Base-by-base conservation (phyloP, 2,888 invertebrate genomes). In the Drosophila eohydei region DNA sequence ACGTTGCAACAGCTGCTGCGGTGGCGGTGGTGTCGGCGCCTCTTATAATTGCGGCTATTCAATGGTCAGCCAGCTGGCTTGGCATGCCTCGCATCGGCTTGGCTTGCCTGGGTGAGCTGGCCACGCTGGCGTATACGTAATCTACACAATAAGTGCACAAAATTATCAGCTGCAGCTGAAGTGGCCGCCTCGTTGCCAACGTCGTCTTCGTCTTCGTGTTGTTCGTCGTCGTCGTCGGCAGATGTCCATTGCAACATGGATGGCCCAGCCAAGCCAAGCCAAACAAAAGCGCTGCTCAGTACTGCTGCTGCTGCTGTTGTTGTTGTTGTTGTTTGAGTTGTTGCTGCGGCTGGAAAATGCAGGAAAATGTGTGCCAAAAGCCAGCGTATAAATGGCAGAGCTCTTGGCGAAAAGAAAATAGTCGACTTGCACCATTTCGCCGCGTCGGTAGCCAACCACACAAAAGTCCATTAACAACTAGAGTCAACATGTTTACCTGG, bases 201-300 rank as follows among this genome's bases (percentile, higher is more conserved):
- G 46, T 52, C 51, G 57, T 46, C 50, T 26, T 50, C 61, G 54
- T 43, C 56, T 51, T 46, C 44, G 58, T 43, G 44, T 44, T 38
- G 36, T 43, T 38, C 46, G 44, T 40, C 26, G 60, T 46, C 41
- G 54, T 51, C 51, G 74, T 61, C 75, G 85, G 89, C 83, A 83
- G 87, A 89, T 89, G 89, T 89, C 84, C 89, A 79, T 83, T 83
- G 89, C 83, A 83, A 83, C 88, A 83, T 81, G 70, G 71, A 82
- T 74, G 74, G 82, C 61, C 81, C 59, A 70, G 70, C 61, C 79
- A 71, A 73, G 70, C 66, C 74, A 71, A 84, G 76, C 89, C 75
- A 87, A 85, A 83, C 78, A 87, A 78, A 89, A 81, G 81, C 80
- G 50, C 64, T 58, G 71, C 70, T 52, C 21, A 21, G 21, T 21